Percentiles rank a stretch among this genome's conserved stretches.
phyloP scores from a whole-genome alignment of 1,140 invertebrate genomes.

The Propsilocerus akamusi region DNA sequence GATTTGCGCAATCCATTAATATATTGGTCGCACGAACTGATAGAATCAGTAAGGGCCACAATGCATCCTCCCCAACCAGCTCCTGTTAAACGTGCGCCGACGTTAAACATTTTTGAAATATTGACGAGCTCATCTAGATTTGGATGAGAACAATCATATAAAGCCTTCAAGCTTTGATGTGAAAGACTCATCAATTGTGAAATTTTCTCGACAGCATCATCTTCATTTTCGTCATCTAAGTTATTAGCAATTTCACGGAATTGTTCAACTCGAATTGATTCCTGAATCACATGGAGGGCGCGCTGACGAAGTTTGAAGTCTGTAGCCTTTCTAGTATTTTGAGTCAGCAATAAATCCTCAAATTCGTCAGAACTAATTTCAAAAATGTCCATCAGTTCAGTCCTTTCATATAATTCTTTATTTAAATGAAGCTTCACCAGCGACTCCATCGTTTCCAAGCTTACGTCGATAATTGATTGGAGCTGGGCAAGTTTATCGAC shows the following conservation, averaged over 20 bases:
- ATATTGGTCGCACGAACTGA: constrained; percentile 44
- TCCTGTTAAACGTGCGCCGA: constrained; percentile 82
- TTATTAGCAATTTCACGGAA: constrained; percentile 42
- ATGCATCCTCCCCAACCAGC: constrained; percentile 95
- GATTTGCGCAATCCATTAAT: constrained; percentile 46
- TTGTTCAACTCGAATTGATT: constrained; percentile 58
- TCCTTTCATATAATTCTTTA: constrained; percentile 49
- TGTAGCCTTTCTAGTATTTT: constrained; percentile 44
- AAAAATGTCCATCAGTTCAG: constrained; percentile 51
- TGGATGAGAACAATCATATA: constrained; percentile 90
- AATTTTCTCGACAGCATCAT: constrained; percentile 34
- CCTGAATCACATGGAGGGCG: constrained; percentile 65
- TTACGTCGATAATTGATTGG: constrained; percentile 39
- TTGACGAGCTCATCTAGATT: constrained; percentile 71
- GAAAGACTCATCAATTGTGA: constrained; percentile 78
- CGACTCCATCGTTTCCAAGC: constrained; percentile 45
- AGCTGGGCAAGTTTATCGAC: constrained; percentile 46
- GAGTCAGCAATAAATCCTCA: constrained; percentile 40
- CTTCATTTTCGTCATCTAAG: constrained; percentile 21
- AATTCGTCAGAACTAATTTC: constrained; percentile 43
- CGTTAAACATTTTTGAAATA: constrained; percentile 46
- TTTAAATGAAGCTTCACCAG: constrained; percentile 45
- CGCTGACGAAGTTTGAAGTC: constrained; percentile 68
- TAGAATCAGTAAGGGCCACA: constrained; percentile 60
- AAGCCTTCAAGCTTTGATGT: constrained; percentile 62